phyloP scores from a whole-genome alignment of 92 coral and sea anemone genomes.

The Palythoa caribaeorum region DNA sequence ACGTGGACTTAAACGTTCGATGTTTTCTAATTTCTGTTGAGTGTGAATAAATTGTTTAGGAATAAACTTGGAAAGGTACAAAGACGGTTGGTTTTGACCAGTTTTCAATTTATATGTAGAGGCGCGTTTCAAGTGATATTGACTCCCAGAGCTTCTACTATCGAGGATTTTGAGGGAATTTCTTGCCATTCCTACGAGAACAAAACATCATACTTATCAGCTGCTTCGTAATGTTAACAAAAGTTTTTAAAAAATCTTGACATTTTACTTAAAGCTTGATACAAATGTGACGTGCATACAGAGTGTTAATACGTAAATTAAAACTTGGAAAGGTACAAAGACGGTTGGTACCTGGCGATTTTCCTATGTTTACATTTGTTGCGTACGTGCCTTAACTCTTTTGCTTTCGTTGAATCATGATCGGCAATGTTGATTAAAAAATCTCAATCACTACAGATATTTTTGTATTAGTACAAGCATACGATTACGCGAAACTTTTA shows the following conservation, averaged over 20 bases:
- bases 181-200: neutral
- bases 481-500: neutral
- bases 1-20: neutral
- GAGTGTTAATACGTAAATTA: too few species aligned
- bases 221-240: neutral
- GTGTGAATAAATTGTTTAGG: neutral
- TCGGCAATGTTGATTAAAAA: too few species aligned
- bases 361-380: neutral
- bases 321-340: too few species aligned
- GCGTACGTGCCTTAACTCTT: too few species aligned
- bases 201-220: neutral
- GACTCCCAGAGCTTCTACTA: neutral
- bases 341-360: too few species aligned
- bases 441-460: too few species aligned
- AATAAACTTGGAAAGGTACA: neutral
- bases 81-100: neutral
- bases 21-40: neutral
- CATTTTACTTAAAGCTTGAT: too few species aligned
- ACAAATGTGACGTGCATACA: too few species aligned
- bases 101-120: neutral
- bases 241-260: neutral
- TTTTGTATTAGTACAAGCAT: too few species aligned
- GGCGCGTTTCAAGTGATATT: neutral
- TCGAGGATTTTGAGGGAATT: neutral
- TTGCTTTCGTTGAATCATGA: too few species aligned